A percentile compares a stretch with the other conserved stretches of the same genome.
Evolutionary conservation across 35 echinoderm and acorn worm species (phyloP).

Genomic region (Heliocidaris tuberculata): DNA sequence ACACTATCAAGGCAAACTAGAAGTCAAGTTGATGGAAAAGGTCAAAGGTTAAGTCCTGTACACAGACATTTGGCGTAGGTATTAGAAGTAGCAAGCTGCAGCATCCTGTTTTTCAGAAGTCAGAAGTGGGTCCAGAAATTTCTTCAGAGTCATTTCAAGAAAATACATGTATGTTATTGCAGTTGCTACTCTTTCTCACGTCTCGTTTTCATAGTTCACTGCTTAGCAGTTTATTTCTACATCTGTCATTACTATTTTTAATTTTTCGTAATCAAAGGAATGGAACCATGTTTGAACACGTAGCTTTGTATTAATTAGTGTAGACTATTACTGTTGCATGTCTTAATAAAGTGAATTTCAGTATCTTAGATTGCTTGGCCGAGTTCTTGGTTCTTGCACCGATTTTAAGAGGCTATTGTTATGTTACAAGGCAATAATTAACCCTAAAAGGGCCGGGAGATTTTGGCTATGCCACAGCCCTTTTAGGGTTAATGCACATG

Average conservation of each 20-base stretch:
- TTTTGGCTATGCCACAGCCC: too few species aligned
- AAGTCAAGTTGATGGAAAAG: too few species aligned
- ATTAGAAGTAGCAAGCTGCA: too few species aligned
- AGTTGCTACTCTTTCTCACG: background rate
- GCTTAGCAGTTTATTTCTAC: background rate
- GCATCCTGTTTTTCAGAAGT: too few species aligned
- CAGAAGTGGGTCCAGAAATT: too few species aligned
- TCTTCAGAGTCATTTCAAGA: background rate
- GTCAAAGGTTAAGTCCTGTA: too few species aligned
- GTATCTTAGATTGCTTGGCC: background rate
- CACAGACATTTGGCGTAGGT: too few species aligned
- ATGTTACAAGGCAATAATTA: background rate
- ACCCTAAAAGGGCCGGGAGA: too few species aligned
- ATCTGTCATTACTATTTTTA: background rate
- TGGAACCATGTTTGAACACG: constrained; percentile 22
- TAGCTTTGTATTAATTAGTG: constrained; percentile 32
- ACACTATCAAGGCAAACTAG: too few species aligned
- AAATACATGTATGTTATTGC: background rate
- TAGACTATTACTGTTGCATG: constrained; percentile 35
- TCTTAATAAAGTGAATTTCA: constrained; percentile 42
- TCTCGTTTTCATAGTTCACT: background rate
- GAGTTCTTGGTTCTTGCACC: background rate
- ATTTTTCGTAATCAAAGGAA: background rate
- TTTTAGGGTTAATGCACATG: background rate
- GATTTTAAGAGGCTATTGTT: background rate